A percentile compares a stretch with the other conserved stretches of the same genome.
phyloP scores from a whole-genome alignment of 2,113 vertebrate species.

The Illadopsis cleaveri region DNA sequence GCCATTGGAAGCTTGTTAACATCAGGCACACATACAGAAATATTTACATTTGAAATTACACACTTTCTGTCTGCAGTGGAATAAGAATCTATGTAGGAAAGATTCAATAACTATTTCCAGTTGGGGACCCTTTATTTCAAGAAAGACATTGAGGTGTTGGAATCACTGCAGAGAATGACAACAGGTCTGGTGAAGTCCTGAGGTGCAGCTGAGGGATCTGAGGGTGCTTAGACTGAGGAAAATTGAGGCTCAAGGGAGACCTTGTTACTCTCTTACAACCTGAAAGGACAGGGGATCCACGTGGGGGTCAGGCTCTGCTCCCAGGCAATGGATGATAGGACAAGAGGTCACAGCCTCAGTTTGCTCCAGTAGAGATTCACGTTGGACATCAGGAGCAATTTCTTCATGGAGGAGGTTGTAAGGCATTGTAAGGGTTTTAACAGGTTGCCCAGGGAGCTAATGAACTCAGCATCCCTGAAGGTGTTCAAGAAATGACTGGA shows the following conservation, averaged over 20 bases:
- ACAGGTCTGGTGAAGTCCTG: not conserved
- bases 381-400: not conserved
- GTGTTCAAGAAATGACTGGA: not conserved
- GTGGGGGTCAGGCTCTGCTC: not conserved
- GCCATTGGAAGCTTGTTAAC: not conserved
- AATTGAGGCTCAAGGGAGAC: not conserved
- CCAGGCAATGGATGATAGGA: fast-evolving
- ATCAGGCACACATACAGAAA: not conserved
- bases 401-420: not conserved
- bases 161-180: not conserved
- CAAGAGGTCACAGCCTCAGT: not conserved
- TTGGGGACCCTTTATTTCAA: not conserved
- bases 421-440: not conserved
- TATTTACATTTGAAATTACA: not conserved
- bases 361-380: not conserved
- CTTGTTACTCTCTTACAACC: too few relatives aligned
- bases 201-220: not conserved
- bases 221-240: not conserved
- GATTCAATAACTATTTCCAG: not conserved
- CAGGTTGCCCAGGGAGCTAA: not conserved
- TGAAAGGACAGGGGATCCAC: not conserved
- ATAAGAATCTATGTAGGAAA: not conserved
- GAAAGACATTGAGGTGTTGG: not conserved
- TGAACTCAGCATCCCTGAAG: too few relatives aligned
- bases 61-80: not conserved